Conservation (phyloP, 2,113 vertebrate species). For the Felis chaus region DNA sequence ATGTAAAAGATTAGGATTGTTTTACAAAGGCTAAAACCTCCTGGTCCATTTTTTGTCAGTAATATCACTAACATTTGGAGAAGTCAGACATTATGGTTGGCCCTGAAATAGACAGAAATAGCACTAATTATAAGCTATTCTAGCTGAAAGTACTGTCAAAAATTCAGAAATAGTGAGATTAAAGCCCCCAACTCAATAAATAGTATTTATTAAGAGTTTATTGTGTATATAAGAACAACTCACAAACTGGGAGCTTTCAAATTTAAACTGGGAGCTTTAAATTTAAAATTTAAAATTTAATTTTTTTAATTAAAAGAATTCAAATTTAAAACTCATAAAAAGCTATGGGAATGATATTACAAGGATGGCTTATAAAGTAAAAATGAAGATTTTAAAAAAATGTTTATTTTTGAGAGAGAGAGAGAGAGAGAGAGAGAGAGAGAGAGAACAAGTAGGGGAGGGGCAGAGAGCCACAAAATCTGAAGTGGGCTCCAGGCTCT, state of each 20-base stretch:
- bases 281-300: no score
- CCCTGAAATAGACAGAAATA: neutral
- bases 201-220: neutral
- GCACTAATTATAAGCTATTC: neutral
- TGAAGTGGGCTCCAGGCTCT: no score
- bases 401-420: no score
- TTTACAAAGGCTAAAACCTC: neutral
- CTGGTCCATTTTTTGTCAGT: neutral
- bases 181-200: neutral
- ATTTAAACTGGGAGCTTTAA: neutral
- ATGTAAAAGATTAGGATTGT: neutral
- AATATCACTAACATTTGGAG: neutral
- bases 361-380: neutral
- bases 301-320: no score
- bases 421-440: no score
- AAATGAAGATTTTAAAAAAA: neutral
- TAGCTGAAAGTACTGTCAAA: neutral
- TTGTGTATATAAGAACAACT: neutral
- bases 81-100: neutral
- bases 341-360: neutral
- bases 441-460: no score
- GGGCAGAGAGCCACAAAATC: no score
- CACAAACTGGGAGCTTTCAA: neutral
- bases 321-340: neutral
- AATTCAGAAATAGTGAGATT: neutral